Percentiles rank a stretch among this genome's conserved stretches.
Evolutionary conservation across 2,113 vertebrate species (phyloP).

Genomic region (Gallinago jamesoni): DNA sequence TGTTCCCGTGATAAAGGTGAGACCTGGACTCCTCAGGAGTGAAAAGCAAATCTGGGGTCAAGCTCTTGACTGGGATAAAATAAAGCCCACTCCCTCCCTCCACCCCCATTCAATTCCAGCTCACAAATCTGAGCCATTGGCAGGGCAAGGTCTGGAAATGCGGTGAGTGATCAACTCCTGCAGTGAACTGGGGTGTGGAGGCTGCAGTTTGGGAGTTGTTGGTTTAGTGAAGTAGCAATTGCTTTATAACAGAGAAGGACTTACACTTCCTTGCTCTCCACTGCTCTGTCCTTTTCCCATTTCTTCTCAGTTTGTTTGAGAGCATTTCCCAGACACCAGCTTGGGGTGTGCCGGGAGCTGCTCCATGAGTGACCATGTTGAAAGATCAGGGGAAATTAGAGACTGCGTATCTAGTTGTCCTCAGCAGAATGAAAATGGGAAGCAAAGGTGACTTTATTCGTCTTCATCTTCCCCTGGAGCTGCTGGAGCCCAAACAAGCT

Average conservation of each 20-base stretch:
- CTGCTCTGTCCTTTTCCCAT: neutral
- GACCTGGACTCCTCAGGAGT: neutral
- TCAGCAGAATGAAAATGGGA: neutral
- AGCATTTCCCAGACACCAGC: neutral
- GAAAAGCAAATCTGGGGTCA: neutral
- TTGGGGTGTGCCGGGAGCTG: neutral
- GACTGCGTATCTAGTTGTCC: neutral
- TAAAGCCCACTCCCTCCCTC: too few relatives aligned
- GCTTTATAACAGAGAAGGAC: neutral
- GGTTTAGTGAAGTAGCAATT: neutral
- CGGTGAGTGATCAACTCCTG: neutral
- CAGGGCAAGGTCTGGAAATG: neutral
- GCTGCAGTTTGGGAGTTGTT: neutral
- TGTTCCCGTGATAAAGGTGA: neutral
- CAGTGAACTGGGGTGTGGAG: neutral
- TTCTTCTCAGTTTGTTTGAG: neutral
- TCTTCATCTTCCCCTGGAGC: too few relatives aligned
- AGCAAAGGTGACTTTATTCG: neutral
- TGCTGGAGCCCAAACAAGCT: neutral
- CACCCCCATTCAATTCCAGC: neutral
- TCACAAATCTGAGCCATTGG: neutral
- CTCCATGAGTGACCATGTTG: neutral
- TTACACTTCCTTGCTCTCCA: neutral
- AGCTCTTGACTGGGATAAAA: neutral
- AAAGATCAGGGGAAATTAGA: neutral